Conservation (phyloP, 2,113 vertebrate genomes). For the Lethenteron camtschaticum region DNA sequence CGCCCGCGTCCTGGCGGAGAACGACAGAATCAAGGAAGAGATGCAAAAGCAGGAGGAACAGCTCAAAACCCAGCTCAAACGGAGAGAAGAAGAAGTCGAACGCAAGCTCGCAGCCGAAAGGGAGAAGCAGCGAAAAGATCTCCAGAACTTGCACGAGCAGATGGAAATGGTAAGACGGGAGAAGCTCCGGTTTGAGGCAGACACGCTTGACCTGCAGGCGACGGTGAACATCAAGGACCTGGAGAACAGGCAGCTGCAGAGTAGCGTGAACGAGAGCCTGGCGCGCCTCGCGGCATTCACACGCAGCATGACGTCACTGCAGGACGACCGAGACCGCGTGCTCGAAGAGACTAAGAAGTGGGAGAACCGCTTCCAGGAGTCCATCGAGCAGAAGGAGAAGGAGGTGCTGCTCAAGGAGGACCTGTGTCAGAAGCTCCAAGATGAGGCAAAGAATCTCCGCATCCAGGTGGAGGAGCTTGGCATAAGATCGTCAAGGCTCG, state of each 20-base stretch:
- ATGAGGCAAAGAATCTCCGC: constrained; percentile 33
- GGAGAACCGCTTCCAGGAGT: constrained; percentile 53
- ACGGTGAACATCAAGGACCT: constrained; percentile 27
- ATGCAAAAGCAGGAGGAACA: constrained; percentile 22
- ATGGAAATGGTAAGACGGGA: constrained; percentile 33
- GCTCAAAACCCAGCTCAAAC: constrained; percentile 24
- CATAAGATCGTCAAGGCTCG: constrained; percentile 9
- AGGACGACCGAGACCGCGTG: constrained; percentile 74
- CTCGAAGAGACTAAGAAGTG: constrained; percentile 62
- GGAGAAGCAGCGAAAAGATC: constrained; percentile 39
- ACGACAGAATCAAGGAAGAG: constrained; percentile 21
- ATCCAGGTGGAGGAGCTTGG: constrained; percentile 36
- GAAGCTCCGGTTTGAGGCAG: constrained; percentile 27
- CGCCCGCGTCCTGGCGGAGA: constrained; percentile 34
- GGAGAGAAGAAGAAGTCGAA: constrained; percentile 45
- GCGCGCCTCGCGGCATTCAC: constrained; percentile 71
- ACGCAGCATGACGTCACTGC: constrained; percentile 80
- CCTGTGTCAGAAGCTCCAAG: constrained; percentile 26
- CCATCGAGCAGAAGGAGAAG: constrained; percentile 57
- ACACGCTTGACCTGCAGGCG: constrained; percentile 23
- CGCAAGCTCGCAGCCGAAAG: constrained; percentile 41
- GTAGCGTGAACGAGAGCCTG: constrained; percentile 45
- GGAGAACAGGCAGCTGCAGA: constrained; percentile 36
- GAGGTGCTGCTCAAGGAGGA: constrained; percentile 44
- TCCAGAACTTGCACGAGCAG: constrained; percentile 45